Conservation (phyloP, 2,888 invertebrate genomes). For the Gymnosoma rotundatum region DNA sequence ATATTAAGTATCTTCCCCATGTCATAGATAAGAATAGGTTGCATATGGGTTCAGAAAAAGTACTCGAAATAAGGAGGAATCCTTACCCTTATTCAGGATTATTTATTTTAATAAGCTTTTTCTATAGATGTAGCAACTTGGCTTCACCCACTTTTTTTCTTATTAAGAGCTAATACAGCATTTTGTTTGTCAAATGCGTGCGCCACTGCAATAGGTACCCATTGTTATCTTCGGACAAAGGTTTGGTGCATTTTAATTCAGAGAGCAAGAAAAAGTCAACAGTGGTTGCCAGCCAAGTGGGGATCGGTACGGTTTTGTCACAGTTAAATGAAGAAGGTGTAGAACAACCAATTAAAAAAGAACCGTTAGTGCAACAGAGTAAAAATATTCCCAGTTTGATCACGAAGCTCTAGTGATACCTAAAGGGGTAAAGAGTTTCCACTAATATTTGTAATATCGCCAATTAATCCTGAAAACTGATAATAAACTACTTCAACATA, state of each 20-base stretch:
- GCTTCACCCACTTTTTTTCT: neutral
- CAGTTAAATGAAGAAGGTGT: neutral
- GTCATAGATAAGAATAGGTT: no score
- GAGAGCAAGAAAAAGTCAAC: neutral
- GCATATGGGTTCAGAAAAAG: no score
- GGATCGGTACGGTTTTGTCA: neutral
- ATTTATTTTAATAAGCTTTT: no score
- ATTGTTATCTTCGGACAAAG: neutral
- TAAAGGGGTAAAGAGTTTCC: neutral
- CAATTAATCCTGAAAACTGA: neutral
- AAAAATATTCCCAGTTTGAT: neutral
- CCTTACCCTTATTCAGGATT: no score
- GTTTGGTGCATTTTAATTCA: neutral
- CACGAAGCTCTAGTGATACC: neutral
- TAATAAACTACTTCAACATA: neutral
- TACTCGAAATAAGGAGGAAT: no score
- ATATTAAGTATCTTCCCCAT: no score
- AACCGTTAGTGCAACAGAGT: neutral
- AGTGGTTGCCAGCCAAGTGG: neutral
- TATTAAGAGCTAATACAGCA: neutral
- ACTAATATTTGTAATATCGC: neutral
- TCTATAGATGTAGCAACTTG: no score
- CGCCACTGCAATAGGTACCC: neutral
- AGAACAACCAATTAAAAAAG: neutral
- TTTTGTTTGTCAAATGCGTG: neutral